phyloP scores from a whole-genome alignment of 2,888 invertebrate genomes.

The Hemaris fuciformis region DNA sequence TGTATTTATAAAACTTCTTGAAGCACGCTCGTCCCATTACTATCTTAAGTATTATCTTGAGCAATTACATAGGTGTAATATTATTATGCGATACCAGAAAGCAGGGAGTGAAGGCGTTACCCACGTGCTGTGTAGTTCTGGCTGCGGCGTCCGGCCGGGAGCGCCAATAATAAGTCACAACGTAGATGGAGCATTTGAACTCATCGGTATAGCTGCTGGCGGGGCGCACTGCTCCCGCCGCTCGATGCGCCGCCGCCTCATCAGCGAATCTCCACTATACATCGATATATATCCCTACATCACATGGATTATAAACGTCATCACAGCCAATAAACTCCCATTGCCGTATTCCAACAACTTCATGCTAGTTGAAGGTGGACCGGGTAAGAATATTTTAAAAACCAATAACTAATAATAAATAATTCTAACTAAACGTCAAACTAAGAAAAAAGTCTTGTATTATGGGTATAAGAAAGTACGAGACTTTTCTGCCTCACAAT shows the following conservation, averaged over 20 bases:
- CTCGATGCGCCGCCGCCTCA: constrained; percentile 54
- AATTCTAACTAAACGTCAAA: too few species aligned
- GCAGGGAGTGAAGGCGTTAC: constrained; percentile 58
- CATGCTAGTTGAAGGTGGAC: constrained; percentile 44
- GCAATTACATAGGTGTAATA: too few species aligned
- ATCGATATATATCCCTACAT: constrained; percentile 67
- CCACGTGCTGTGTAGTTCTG: constrained; percentile 64
- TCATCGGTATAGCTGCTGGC: constrained; percentile 60
- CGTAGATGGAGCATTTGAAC: constrained; percentile 54
- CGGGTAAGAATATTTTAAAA: constrained; percentile 36
- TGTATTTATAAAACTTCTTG: not conserved
- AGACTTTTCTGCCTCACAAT: too few species aligned
- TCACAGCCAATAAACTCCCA: constrained; percentile 61
- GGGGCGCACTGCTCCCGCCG: constrained; percentile 51
- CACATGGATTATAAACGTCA: constrained; percentile 62
- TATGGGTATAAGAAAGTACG: too few species aligned
- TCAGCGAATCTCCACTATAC: constrained; percentile 60
- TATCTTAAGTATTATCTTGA: too few species aligned
- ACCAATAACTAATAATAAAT: too few species aligned
- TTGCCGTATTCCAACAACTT: constrained; percentile 57
- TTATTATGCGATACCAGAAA: too few species aligned
- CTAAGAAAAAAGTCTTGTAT: too few species aligned
- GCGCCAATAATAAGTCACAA: constrained; percentile 62
- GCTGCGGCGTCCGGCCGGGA: constrained; percentile 64
- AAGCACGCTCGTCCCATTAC: too few species aligned